Conservation (phyloP, 2,797 vertebrate species). For the Chiloscyllium punctatum region DNA sequence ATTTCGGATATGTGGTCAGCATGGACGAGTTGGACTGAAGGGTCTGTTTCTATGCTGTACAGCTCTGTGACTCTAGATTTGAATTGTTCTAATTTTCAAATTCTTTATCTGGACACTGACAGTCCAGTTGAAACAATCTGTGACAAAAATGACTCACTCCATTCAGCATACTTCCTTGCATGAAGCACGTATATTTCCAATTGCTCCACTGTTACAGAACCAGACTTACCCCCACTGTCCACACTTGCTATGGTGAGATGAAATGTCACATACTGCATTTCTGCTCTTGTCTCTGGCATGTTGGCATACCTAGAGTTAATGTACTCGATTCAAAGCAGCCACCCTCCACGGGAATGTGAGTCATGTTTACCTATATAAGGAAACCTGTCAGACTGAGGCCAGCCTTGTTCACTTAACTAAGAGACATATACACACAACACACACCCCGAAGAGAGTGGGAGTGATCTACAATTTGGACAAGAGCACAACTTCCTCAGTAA, state of each 20-base stretch:
- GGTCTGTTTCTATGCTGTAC: too few relatives aligned
- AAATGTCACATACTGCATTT: background rate
- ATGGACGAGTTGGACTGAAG: too few relatives aligned
- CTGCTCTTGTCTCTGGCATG: background rate
- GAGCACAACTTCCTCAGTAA: constrained; percentile 48
- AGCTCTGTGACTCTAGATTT: too few relatives aligned
- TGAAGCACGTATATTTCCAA: background rate
- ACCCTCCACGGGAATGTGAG: constrained; percentile 53
- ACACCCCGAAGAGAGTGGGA: constrained; percentile 46
- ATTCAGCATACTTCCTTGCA: background rate
- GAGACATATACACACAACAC: constrained; percentile 43
- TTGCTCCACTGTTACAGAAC: background rate
- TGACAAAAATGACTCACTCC: background rate
- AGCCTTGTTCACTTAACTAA: constrained; percentile 48
- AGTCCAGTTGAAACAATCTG: background rate
- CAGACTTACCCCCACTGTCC: too few relatives aligned
- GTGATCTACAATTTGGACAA: constrained; percentile 48
- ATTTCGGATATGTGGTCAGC: too few relatives aligned
- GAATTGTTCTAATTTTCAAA: background rate
- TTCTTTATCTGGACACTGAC: background rate
- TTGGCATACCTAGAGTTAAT: constrained; percentile 56
- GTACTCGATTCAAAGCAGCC: constrained; percentile 49
- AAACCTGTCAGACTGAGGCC: constrained; percentile 55
- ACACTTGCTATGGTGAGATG: background rate
- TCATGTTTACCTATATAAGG: constrained; percentile 68